Evolutionary conservation across 2,797 vertebrate species (phyloP).

Genomic region (Lepus oiostolus): DNA sequence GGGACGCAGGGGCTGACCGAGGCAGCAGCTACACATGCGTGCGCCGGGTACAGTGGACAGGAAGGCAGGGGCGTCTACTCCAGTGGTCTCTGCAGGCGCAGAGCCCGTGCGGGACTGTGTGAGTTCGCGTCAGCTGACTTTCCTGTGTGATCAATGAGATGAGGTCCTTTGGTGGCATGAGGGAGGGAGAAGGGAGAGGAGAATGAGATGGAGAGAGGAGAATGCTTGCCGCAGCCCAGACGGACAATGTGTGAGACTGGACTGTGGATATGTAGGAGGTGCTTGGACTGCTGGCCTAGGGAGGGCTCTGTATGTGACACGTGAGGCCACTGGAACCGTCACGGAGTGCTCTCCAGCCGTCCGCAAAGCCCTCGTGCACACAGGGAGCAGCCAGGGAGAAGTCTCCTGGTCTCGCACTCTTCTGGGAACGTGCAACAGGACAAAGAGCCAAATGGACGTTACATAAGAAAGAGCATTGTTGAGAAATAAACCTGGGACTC

Average conservation of each 20-base stretch:
- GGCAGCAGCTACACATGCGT: too few species aligned
- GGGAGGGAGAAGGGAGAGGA: neutral
- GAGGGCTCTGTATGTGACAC: neutral
- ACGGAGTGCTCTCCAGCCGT: neutral
- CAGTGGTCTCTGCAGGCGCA: neutral
- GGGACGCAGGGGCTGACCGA: neutral
- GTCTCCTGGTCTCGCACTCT: neutral
- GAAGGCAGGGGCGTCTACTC: neutral
- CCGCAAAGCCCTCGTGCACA: too few species aligned
- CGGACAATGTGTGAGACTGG: neutral
- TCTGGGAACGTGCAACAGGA: neutral
- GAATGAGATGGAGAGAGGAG: too few species aligned
- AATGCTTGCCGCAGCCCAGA: accelerated
- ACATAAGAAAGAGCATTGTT: neutral
- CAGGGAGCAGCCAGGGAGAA: neutral
- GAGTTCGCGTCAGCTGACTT: neutral
- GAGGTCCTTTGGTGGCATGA: neutral
- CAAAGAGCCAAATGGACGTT: neutral
- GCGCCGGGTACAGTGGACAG: too few species aligned
- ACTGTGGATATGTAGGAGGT: too few species aligned
- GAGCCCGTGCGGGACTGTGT: neutral
- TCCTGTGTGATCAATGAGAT: neutral
- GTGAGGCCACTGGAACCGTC: neutral
- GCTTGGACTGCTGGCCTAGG: neutral
- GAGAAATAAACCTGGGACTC: neutral